Evolutionary conservation across 1,140 invertebrate species (phyloP).

Genomic region (Phenacoccus solenopsis): DNA sequence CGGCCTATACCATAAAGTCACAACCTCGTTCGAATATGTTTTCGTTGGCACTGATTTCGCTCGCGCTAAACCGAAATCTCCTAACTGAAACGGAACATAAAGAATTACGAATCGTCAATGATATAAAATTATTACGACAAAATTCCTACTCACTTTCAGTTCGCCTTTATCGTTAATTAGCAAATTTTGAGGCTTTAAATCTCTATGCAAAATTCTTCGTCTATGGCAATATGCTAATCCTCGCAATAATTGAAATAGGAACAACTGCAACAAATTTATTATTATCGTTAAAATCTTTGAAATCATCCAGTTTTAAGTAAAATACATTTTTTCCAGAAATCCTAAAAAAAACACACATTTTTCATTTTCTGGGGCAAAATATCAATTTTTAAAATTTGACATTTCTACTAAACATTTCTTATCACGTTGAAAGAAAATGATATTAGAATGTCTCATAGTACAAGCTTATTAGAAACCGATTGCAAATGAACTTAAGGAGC

Average conservation of each 20-base stretch:
- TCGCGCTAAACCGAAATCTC: slow-evolving; percentile 85
- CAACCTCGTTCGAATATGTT: slow-evolving; percentile 94
- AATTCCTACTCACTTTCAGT: slow-evolving; percentile 50
- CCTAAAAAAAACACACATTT: too few relatives aligned
- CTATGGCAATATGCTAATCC: slow-evolving; percentile 88
- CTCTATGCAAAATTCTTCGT: slow-evolving; percentile 82
- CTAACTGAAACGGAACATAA: slow-evolving; percentile 40
- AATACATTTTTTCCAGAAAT: too few relatives aligned
- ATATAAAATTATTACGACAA: background rate
- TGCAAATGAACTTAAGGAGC: too few relatives aligned
- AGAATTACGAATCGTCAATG: background rate
- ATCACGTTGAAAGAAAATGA: too few relatives aligned
- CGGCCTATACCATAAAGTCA: slow-evolving; percentile 85
- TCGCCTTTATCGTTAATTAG: slow-evolving; percentile 86
- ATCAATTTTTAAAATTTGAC: too few relatives aligned
- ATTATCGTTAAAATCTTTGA: too few relatives aligned
- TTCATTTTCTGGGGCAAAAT: too few relatives aligned
- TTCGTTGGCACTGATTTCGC: slow-evolving; percentile 94
- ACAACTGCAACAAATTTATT: slow-evolving; percentile 62
- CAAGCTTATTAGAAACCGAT: too few relatives aligned
- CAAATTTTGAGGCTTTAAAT: slow-evolving; percentile 92
- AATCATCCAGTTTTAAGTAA: too few relatives aligned
- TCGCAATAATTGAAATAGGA: slow-evolving; percentile 88
- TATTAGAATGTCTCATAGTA: too few relatives aligned
- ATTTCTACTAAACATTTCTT: too few relatives aligned